These are phyloP conservation scores for Malurus splendens DNA, from an alignment of 2,797 vertebrate species.

Conservation along the genomic window DNA sequence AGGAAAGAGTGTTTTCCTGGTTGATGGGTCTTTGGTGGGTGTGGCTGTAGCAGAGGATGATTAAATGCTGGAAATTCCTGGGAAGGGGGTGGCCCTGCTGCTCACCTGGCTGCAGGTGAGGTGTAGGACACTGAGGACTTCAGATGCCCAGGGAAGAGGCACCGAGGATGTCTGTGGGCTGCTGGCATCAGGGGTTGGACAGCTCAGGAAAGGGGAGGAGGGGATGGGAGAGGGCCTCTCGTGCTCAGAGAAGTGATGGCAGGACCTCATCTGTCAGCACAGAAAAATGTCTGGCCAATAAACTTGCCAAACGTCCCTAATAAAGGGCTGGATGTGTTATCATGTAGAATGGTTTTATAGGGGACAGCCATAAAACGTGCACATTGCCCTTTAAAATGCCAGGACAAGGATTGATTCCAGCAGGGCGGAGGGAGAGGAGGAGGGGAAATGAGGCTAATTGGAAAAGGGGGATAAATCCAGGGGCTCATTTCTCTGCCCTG, in stretches of 20 bases:
- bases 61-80: background rate
- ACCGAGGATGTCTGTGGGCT: background rate
- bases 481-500: background rate
- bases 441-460: conserved; percentile 38
- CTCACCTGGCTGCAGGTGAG: background rate
- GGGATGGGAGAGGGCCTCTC: rapidly evolving
- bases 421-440: background rate
- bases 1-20: background rate
- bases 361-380: conserved; percentile 48
- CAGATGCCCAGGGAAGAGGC: background rate
- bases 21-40: background rate
- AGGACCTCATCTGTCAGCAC: conserved; percentile 39
- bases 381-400: conserved; percentile 65
- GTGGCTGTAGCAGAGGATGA: background rate
- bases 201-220: background rate
- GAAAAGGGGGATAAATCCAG: conserved; percentile 50
- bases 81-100: background rate
- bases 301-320: conserved; percentile 61
- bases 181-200: background rate
- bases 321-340: conserved; percentile 62
- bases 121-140: background rate
- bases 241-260: conserved; percentile 30
- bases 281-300: conserved; percentile 61
- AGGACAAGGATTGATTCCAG: conserved; percentile 53
- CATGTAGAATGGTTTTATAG: conserved; percentile 61